Base-by-base conservation (phyloP, 2,888 invertebrate species). In the Trichopria drosophilae region DNA sequence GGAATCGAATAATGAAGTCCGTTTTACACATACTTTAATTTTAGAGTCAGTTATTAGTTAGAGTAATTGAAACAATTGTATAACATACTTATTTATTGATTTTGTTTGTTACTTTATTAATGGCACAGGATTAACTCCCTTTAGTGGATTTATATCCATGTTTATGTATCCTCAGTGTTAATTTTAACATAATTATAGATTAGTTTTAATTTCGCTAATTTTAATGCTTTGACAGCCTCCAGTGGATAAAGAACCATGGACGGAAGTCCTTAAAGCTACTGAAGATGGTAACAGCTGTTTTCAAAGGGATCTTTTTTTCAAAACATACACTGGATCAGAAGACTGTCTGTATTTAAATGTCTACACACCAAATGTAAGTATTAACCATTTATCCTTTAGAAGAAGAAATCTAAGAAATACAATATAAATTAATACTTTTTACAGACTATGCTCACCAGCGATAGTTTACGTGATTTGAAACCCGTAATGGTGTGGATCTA, bases 301-400 rank as follows among this genome's bases (percentile, higher is more conserved):
- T 9, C 68, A 66, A 43, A n/a, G 49, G 1, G 31, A 56, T 6
- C 12, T n/a, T 1, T 2, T 16, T 9, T 23, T 29, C 10, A 16
- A 35, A 4, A 48, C 22, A 5, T 40, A 53, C n/a, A 19, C 29
- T 4, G 69, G 69, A 4, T 32, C 59, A 1, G 68, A 68, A 40
- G 65, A 68, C 37, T 68, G 68, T 47, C 37, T 68, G 24, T 61
- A 57, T 20, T 24, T 68, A 1, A 66, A 66, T 29, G 64, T 69
- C 16, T 66, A 53, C 34, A 62, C 61, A 1, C 66, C 68, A n/a
- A 32, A 56, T 45, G 67, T 65, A 59, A 58, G 18, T 23, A 18
- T 15, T 7, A 36, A 23, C 10, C 22, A 18, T 26, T 10, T 23
- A 3, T 15, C 12, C 16, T 5, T 36, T 9, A 6, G 6, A 18